Base-by-base conservation (phyloP, 2,888 invertebrate species). In the Hirtodrosophila confusa region DNA sequence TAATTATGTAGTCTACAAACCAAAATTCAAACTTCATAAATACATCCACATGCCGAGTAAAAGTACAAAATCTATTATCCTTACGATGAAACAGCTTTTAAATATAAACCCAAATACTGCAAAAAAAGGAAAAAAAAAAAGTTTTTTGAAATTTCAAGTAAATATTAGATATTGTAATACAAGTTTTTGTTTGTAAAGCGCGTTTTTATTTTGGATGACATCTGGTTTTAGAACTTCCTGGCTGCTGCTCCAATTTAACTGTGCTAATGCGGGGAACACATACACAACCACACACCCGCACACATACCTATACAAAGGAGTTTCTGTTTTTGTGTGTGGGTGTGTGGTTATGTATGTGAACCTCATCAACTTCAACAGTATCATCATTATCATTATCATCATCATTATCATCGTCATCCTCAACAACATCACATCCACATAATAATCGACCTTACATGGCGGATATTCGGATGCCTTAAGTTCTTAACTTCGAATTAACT, bases 131-230 rank as follows among this genome's bases (percentile, higher is more conserved):
- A n/a, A n/a, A n/a, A n/a, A n/a, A n/a, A n/a, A n/a, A n/a, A n/a
- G n/a, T n/a, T n/a, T n/a, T n/a, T n/a, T n/a, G n/a, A n/a, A n/a
- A n/a, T n/a, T n/a, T n/a, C n/a, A n/a, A n/a, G n/a, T n/a, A n/a
- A n/a, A n/a, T n/a, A n/a, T n/a, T n/a, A n/a, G n/a, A n/a, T n/a
- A n/a, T n/a, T n/a, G n/a, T n/a, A n/a, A n/a, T n/a, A n/a, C n/a
- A n/a, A n/a, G 78, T 86, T 83, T 83, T 86, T 80, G 70, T 56
- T 71, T 76, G 61, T 75, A n/a, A n/a, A n/a, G n/a, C n/a, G 68
- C 70, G 68, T 75, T 58, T 75, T 68, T 72, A 56, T 70, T 61
- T 58, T 54, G 71, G 66, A 58, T 74, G 70, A 71, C 56, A 68
- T 71, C 62, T 57, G 78, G 47, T n/a, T n/a, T n/a, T n/a, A n/a